Conservation (phyloP, 1,140 invertebrate genomes). For the Solenopsis invicta region DNA sequence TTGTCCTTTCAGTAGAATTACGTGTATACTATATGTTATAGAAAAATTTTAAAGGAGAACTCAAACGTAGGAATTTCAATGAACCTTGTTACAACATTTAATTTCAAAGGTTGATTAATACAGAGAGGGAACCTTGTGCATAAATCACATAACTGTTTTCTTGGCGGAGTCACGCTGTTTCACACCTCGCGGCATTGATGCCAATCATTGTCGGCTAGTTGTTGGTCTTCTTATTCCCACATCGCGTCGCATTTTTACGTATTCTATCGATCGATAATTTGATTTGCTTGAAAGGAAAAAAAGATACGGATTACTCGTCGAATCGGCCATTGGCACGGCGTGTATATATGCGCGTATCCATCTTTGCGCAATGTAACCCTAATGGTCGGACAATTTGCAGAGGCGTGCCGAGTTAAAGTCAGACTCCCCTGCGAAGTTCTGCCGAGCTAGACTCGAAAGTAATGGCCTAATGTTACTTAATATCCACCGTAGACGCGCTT, state of each 20-base stretch:
- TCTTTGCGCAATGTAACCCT: slow-evolving; percentile 68
- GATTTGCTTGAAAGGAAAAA: slow-evolving; percentile 42
- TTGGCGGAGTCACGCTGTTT: slow-evolving; percentile 14
- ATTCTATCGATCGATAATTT: slow-evolving; percentile 52
- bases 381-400: slow-evolving; percentile 78
- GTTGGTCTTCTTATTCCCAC: slow-evolving; percentile 42
- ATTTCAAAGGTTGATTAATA: neutral
- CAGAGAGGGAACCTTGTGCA: neutral
- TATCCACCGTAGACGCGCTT: slow-evolving; percentile 74
- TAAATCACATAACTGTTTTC: slow-evolving; percentile 18
- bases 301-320: slow-evolving; percentile 28
- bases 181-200: slow-evolving; percentile 46
- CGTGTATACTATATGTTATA: neutral
- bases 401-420: slow-evolving; percentile 69
- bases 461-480: slow-evolving; percentile 79
- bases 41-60: neutral
- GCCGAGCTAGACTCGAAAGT: slow-evolving; percentile 74
- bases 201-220: slow-evolving; percentile 34
- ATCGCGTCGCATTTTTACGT: slow-evolving; percentile 47
- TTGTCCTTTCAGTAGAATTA: too few relatives aligned
- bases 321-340: slow-evolving; percentile 50
- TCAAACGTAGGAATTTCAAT: neutral
- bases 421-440: slow-evolving; percentile 61
- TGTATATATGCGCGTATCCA: slow-evolving; percentile 23
- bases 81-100: slow-evolving; percentile 1